A percentile compares a stretch with the other conserved stretches of the same genome.
Evolutionary conservation across 2,888 invertebrate genomes (phyloP).

Genomic region (Seira ritae): DNA sequence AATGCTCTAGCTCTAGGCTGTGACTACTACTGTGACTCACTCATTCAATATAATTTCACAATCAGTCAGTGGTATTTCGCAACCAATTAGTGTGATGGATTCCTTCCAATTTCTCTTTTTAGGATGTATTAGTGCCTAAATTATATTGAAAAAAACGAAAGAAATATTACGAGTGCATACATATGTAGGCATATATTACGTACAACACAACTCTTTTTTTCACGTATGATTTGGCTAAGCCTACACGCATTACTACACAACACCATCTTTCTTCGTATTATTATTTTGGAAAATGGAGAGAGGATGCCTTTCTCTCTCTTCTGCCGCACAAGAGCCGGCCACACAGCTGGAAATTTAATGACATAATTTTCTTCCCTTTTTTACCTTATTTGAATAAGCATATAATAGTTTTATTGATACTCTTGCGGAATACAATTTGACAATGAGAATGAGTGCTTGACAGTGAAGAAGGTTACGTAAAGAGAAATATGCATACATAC

Average conservation of each 20-base stretch:
- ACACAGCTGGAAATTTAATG: slow-evolving; percentile 61
- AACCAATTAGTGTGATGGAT: slow-evolving; percentile 62
- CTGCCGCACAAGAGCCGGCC: slow-evolving; percentile 38
- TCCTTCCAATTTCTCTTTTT: slow-evolving; percentile 20
- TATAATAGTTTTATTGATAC: slow-evolving; percentile 38
- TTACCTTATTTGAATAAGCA: slow-evolving; percentile 25
- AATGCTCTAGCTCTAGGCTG: slow-evolving; percentile 19
- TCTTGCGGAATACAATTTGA: neutral
- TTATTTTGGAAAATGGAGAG: neutral
- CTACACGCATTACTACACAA: too few relatives aligned
- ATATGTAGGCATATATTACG: too few relatives aligned
- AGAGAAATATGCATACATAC: slow-evolving; percentile 5
- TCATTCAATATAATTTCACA: slow-evolving; percentile 21
- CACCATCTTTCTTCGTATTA: too few relatives aligned
- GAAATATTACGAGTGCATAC: too few relatives aligned
- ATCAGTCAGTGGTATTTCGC: slow-evolving; percentile 39
- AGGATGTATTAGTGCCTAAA: neutral
- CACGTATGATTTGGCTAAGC: too few relatives aligned
- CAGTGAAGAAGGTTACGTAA: slow-evolving; percentile 7
- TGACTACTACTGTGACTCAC: too few relatives aligned
- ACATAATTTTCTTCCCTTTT: slow-evolving; percentile 39
- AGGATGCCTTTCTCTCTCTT: slow-evolving; percentile 30
- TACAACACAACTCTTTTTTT: too few relatives aligned
- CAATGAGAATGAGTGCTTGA: slow-evolving; percentile 5
- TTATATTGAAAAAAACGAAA: too few relatives aligned